These are phyloP conservation scores for Dilophus febrilis DNA, from an alignment of 2,888 invertebrate genomes.

Conservation along the genomic window DNA sequence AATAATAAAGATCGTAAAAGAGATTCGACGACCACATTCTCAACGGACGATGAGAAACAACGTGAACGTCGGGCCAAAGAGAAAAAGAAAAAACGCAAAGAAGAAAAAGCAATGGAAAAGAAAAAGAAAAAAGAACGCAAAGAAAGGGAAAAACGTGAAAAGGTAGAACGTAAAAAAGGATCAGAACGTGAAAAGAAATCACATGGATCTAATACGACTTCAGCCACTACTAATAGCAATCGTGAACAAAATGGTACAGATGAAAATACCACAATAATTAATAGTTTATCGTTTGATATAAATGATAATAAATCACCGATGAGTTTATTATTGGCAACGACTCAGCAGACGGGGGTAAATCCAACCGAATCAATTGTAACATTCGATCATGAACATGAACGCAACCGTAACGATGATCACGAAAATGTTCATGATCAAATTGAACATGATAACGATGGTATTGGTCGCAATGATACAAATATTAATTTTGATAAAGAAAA, in stretches of 20 bases:
- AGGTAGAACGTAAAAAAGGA: constrained; percentile 29
- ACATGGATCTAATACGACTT: constrained; percentile 10
- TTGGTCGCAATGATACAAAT: not conserved
- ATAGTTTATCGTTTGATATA: no score
- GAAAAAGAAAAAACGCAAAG: constrained; percentile 36
- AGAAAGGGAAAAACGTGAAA: constrained; percentile 32
- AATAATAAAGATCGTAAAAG: constrained; percentile 12
- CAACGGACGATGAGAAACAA: constrained; percentile 19
- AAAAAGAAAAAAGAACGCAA: constrained; percentile 31
- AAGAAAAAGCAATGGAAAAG: constrained; percentile 37
- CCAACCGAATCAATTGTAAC: constrained; percentile 13
- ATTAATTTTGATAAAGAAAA: not conserved
- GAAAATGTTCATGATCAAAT: not conserved
- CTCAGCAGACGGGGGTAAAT: not conserved
- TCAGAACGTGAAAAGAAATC: constrained; percentile 13
- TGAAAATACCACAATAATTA: no score
- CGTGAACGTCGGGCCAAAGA: constrained; percentile 25
- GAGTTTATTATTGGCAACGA: not conserved
- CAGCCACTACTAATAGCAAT: constrained; percentile 12
- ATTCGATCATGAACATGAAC: no score
- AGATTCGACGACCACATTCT: no score
- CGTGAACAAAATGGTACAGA: no score
- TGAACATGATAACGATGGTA: not conserved
- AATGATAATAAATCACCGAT: constrained; percentile 14
- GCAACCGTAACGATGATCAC: not conserved